Conservation (phyloP, 2,888 invertebrate genomes). For the Hydropsyche betteni region DNA sequence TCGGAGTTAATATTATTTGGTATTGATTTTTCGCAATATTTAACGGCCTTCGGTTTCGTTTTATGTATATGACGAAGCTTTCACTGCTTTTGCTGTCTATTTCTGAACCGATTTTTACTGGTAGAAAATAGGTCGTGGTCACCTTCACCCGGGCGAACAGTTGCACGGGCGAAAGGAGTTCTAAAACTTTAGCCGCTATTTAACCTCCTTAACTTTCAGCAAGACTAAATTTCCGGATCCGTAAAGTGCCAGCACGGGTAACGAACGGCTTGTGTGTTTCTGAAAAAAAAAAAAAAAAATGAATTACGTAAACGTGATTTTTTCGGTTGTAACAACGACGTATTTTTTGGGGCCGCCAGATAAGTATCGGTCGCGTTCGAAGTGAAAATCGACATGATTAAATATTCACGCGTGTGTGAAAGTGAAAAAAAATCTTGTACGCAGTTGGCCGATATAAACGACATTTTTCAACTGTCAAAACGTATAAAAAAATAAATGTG, state of each 20-base stretch:
- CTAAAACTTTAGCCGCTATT: not conserved
- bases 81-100: slow-evolving; percentile 7
- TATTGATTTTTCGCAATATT: slow-evolving; percentile 20
- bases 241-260: too few species aligned
- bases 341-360: too few species aligned
- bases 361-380: not conserved
- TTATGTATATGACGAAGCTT: not conserved
- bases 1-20: slow-evolving; percentile 17
- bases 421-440: not conserved
- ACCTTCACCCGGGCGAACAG: slow-evolving; percentile 30
- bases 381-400: not conserved
- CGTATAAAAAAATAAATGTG: not conserved
- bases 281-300: too few species aligned
- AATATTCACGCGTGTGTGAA: not conserved
- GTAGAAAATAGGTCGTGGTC: slow-evolving; percentile 40
- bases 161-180: slow-evolving; percentile 36
- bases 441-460: not conserved
- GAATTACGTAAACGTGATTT: too few species aligned
- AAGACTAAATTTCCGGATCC: too few species aligned
- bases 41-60: not conserved
- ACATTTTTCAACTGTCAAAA: not conserved
- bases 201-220: slow-evolving; percentile 1
- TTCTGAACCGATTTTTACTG: slow-evolving; percentile 29
- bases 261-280: too few species aligned
- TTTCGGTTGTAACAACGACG: too few species aligned